Evolutionary conservation across 2,888 invertebrate species (phyloP), one percentile per base, ranked within the genome.

Genomic region (Actias luna): DNA sequence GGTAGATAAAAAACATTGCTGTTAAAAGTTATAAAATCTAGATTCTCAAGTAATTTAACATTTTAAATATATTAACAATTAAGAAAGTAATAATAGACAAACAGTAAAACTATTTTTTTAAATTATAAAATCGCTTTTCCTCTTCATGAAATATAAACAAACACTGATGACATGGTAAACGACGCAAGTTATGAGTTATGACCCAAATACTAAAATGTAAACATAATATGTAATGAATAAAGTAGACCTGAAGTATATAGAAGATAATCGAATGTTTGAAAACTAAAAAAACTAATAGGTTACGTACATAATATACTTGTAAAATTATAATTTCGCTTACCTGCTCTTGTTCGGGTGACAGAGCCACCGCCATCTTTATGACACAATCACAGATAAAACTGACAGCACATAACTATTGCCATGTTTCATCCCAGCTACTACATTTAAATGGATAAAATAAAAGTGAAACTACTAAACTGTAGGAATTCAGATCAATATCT

Each of bases 321-420:
- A 69, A 64, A 69, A 64, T 66, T 67, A 66, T 69, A 77, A 79
- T 74, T 71, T 82, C 78, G 94, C 95, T 95, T 87, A 96, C 96
- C 94, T 95, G 94, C 92, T 96, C 95, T 85, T 96, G 95, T 88
- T 96, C 95, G 85, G 94, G 94, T 92, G 95, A 95, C 93, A 96
- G 93, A 83, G 94, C 94, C 93, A 95, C 95, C 93, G 95, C 95
- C 96, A 92, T 93, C 77, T 93, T 93, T 86, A 62, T 68, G 63
- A 75, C 69, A 64, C 63, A 73, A 73, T 22, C 46, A 46, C 46
- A 46, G 46, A 46, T 12, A 22, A 39, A 16, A 39, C 39, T 39
- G 39, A n/a, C n/a, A 39, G n/a, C n/a, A n/a, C n/a, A n/a, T n/a
- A n/a, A n/a, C n/a, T n/a, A n/a, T 36, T 14, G 36, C 5, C 36